These are phyloP conservation scores for Hesperia comma DNA, from an alignment of 2,888 invertebrate genomes.

Conservation along the genomic window DNA sequence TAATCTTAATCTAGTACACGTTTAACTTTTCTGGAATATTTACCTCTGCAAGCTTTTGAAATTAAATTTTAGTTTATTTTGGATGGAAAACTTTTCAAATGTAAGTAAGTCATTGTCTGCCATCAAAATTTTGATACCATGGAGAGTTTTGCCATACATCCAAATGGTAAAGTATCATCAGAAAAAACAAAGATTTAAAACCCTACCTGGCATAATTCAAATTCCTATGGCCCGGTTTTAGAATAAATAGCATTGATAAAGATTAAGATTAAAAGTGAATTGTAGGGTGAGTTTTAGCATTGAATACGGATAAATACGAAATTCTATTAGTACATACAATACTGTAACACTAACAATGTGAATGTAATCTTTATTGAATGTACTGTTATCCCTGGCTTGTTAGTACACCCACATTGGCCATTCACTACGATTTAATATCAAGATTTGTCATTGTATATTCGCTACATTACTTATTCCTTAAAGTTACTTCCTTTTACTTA, in stretches of 20 bases:
- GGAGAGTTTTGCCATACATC: no score
- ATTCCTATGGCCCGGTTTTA: background rate
- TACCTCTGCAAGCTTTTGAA: no score
- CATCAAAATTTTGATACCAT: no score
- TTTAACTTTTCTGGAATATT: no score
- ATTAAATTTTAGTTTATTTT: no score
- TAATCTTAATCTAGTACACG: no score
- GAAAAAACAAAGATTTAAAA: background rate
- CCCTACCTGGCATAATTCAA: background rate
- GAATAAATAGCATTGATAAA: background rate
- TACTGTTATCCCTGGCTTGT: conserved; percentile 31
- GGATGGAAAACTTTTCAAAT: no score
- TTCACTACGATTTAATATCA: conserved; percentile 33
- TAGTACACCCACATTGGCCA: conserved; percentile 31
- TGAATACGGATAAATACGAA: conserved; percentile 19
- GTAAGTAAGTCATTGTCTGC: no score
- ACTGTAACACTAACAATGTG: conserved; percentile 5
- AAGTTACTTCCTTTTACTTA: conserved; percentile 16
- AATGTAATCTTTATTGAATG: conserved; percentile 21
- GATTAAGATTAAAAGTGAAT: background rate
- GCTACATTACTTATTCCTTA: conserved; percentile 26
- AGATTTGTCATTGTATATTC: conserved; percentile 32
- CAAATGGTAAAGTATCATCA: background rate
- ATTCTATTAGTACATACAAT: conserved; percentile 23
- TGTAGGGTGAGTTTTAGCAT: conserved; percentile 6